Conservation (phyloP, 2,113 vertebrate genomes). For the Bufo bufo region DNA sequence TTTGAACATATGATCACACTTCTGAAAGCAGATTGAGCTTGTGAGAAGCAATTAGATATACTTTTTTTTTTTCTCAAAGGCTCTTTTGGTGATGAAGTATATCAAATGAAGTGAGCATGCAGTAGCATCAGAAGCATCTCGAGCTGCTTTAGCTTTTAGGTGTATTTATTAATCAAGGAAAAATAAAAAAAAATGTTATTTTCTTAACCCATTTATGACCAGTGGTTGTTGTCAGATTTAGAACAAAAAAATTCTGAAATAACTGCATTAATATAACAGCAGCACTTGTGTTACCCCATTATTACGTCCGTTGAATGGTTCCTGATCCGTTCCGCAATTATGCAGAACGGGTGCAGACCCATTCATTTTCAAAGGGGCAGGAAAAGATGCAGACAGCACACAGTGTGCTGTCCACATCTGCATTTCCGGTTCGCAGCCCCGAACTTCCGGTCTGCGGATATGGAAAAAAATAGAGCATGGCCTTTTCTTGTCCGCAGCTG, state of each 20-base stretch:
- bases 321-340: no score
- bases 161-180: slow-evolving; percentile 16
- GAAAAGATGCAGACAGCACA: no score
- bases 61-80: slow-evolving; percentile 34
- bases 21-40: slow-evolving; percentile 50
- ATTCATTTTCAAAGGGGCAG: no score
- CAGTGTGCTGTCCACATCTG: no score
- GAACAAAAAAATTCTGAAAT: not conserved
- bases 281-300: no score
- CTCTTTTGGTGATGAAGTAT: slow-evolving; percentile 52
- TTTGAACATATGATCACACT: slow-evolving; percentile 52
- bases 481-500: no score
- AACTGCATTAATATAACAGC: not conserved
- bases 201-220: not conserved
- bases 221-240: not conserved
- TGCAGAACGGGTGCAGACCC: no score
- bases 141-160: slow-evolving; percentile 2
- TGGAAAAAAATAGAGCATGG: no score
- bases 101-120: slow-evolving; percentile 47
- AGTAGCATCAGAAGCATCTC: slow-evolving; percentile 30
- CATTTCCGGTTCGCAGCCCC: no score
- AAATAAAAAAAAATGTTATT: not conserved
- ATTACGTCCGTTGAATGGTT: no score
- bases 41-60: slow-evolving; percentile 57
- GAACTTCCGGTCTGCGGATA: no score